Base-by-base conservation (phyloP, 1,140 invertebrate genomes). In the Heliconius himera region DNA sequence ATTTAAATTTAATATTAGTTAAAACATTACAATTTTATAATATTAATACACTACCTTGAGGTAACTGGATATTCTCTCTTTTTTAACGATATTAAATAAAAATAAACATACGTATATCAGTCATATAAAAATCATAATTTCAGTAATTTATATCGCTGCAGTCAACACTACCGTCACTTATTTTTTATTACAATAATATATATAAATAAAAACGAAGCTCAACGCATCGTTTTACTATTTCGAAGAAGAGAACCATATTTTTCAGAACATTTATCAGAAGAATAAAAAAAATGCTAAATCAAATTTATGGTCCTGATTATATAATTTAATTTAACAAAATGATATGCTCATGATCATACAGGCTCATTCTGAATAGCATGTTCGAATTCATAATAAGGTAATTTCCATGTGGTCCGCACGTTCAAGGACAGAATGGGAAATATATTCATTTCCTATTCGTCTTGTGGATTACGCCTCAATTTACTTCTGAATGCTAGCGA, bases 381-480 rank as follows among this genome's bases (percentile, higher is more conserved):
- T 70, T 38, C 49, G 54, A 74, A 70, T 76, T 76, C 46, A 46
- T 46, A 22, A 66, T 74, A 70, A 74, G 26, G 56, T 41, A 76
- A 79, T 82, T 73, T 54, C 66, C 74, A 74, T 77, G 80, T 78
- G 66, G 70, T 79, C 73, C n/a, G 74, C 70, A 60, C 74, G 13
- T 80, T 77, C 79, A 76, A 73, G 70, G 71, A 20, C 22, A 76
- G 41, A 77, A 73, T 66, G 79, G 79, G 75, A 80, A 80, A 80
- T 73, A 66, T 76, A 80, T 79, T 80, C 79, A 73, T 80, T 80
- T 80, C 74, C 74, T 56, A 71, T 60, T 75, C 73, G 56, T 18
- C 56, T 80, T 80, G 79, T 49, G 66, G 79, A 80, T 76, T 80
- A 80, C 79, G 70, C 54, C 51, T 73, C 74, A 73, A 80, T 80